A percentile compares a stretch with the other conserved stretches of the same genome.
Conservation (phyloP, 1,140 invertebrate species). For the Ganaspis sp. region DNA sequence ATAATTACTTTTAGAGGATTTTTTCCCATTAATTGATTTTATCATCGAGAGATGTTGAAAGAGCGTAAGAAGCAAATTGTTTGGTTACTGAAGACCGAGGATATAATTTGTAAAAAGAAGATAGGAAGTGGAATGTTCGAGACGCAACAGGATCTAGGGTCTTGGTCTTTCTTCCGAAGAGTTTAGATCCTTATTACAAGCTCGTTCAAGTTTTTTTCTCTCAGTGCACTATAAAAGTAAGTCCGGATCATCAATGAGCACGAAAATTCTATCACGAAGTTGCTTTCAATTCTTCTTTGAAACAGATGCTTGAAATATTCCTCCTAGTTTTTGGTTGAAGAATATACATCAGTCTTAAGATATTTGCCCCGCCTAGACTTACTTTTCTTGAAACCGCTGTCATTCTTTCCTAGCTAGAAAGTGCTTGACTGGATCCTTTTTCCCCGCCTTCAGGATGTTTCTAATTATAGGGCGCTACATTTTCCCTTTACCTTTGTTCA, state of each 20-base stretch:
- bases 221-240: neutral
- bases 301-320: slow-evolving; percentile 1
- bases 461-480: slow-evolving; percentile 28
- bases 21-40: too few relatives aligned
- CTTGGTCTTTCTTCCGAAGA: neutral
- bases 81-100: neutral
- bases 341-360: neutral
- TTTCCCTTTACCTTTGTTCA: slow-evolving; percentile 28
- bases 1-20: too few relatives aligned
- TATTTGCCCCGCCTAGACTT: slow-evolving; percentile 17
- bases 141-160: neutral
- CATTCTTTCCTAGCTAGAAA: slow-evolving; percentile 19
- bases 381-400: slow-evolving; percentile 10
- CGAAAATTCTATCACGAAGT: neutral
- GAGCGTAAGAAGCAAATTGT: neutral
- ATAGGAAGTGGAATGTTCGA: slow-evolving; percentile 3
- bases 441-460: slow-evolving; percentile 28
- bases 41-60: neutral
- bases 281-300: neutral
- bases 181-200: neutral
- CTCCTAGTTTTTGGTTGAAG: neutral
- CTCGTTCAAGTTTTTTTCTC: neutral
- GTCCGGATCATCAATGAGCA: neutral
- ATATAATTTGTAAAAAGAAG: neutral
- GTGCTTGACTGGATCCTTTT: neutral